Evolutionary conservation across 2,888 invertebrate genomes (phyloP).

Genomic region (Xanthia icteritia): DNA sequence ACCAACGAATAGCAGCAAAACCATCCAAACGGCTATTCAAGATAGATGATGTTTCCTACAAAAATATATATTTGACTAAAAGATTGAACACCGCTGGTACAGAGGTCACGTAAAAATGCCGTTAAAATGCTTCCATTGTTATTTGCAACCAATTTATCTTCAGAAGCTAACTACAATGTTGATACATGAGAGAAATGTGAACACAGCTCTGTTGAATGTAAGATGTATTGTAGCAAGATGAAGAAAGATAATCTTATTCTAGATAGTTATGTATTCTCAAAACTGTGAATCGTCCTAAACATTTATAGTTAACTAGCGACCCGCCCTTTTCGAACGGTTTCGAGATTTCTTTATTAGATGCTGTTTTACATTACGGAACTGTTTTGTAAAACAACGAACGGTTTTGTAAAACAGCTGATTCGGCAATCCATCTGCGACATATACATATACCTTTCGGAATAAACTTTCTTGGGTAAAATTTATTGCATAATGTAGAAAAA

Average conservation of each 20-base stretch:
- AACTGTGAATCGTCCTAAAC: not conserved
- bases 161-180: slow-evolving; percentile 30
- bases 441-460: not conserved
- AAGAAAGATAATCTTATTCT: too few species aligned
- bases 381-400: too few species aligned
- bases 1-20: not conserved
- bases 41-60: not conserved
- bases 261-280: not conserved
- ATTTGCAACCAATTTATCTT: slow-evolving; percentile 46
- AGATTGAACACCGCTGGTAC: slow-evolving; percentile 27
- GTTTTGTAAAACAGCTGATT: too few species aligned
- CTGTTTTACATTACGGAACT: too few species aligned
- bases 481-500: not conserved
- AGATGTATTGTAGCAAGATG: not conserved
- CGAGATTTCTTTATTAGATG: too few species aligned
- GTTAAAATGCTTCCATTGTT: slow-evolving; percentile 49
- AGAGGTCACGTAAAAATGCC: slow-evolving; percentile 39
- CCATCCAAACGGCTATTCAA: too few species aligned
- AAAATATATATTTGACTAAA: not conserved
- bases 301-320: not conserved
- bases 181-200: not conserved
- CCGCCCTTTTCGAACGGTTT: too few species aligned
- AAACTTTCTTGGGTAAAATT: not conserved
- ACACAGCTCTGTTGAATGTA: not conserved
- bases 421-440: too few species aligned